Evolutionary conservation across 1,140 invertebrate genomes (phyloP).

Genomic region (Caerostris darwini): DNA sequence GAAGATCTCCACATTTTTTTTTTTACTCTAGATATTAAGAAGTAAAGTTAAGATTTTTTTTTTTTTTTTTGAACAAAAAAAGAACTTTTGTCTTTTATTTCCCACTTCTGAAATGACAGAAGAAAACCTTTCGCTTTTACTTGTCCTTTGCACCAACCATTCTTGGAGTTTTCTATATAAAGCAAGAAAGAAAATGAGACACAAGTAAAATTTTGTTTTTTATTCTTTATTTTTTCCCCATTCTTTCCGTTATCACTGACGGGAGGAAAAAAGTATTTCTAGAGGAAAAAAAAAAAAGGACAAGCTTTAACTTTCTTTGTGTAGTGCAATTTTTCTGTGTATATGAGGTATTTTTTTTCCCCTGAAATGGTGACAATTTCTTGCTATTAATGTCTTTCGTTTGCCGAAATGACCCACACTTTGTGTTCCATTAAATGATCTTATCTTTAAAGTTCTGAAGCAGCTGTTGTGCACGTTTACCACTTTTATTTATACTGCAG

Average conservation of each 20-base stretch:
- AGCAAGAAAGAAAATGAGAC: constrained; percentile 27
- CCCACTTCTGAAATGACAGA: constrained; percentile 46
- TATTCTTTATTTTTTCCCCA: not conserved
- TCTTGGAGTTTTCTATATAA: not conserved
- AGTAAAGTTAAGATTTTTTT: not conserved
- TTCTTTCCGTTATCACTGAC: constrained; percentile 21
- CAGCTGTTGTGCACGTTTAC: constrained; percentile 3
- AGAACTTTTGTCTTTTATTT: constrained; percentile 32
- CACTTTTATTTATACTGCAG: not conserved
- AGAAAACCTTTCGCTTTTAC: constrained; percentile 39
- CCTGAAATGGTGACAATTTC: constrained; percentile 36
- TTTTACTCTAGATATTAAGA: not conserved
- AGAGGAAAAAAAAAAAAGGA: not conserved
- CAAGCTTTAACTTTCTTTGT: constrained; percentile 52
- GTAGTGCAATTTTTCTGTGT: constrained; percentile 37
- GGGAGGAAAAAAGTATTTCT: not conserved
- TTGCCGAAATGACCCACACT: constrained; percentile 22
- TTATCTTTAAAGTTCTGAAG: constrained; percentile 41
- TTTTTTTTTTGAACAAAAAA: not conserved
- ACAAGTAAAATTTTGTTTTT: constrained; percentile 28
- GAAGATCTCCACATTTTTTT: not conserved
- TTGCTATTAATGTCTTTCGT: constrained; percentile 58
- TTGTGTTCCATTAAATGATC: constrained; percentile 1
- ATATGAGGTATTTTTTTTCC: constrained; percentile 18
- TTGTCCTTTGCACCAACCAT: not conserved